Conservation (phyloP, 2,113 vertebrate species). For the Spea multiplicata region DNA sequence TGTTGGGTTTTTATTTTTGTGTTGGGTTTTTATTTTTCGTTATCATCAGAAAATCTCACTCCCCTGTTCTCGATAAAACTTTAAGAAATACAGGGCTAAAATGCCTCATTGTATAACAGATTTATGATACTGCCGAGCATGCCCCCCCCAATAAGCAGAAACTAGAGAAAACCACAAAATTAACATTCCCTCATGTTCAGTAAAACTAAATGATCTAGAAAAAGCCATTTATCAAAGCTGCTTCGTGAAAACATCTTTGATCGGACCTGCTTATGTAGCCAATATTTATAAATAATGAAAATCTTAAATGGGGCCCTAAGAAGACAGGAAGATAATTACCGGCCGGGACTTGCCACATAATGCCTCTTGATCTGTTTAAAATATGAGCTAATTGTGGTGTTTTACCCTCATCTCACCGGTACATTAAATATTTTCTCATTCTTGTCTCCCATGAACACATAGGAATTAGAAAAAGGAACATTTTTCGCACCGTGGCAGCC, state of each 20-base stretch:
- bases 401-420: neutral
- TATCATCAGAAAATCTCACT: no score
- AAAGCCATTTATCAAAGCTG: conserved; percentile 4
- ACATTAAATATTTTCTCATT: no score
- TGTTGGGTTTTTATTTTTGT: no score
- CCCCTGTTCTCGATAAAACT: neutral
- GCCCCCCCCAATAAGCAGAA: conserved; percentile 10
- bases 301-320: neutral
- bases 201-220: conserved; percentile 25
- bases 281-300: conserved; percentile 14
- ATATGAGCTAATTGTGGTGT: neutral
- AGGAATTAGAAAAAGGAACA: no score
- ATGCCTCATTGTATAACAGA: conserved; percentile 1
- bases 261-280: neutral
- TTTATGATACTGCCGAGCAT: conserved; percentile 15
- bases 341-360: neutral
- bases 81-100: conserved; percentile 5
- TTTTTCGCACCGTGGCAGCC: no score
- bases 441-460: no score
- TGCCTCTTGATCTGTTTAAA: neutral
- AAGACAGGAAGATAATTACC: neutral
- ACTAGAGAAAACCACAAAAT: neutral
- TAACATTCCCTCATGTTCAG: neutral
- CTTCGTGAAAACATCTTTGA: conserved; percentile 12
- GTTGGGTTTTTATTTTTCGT: no score